Base-by-base conservation (phyloP, 2,113 vertebrate species). In the Monarcha castaneiventris region DNA sequence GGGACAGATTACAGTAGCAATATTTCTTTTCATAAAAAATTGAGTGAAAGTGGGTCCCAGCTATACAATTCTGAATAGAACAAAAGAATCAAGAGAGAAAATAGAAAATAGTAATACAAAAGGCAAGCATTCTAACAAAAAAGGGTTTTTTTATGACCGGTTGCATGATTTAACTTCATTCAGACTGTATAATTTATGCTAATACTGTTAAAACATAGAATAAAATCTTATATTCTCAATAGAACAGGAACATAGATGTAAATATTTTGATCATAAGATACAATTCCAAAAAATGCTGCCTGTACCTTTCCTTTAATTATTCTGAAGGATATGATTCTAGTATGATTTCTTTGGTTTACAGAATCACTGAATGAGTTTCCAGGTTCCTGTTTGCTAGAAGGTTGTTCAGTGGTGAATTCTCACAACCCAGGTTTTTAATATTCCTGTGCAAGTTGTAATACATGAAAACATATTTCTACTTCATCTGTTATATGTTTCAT, bases 11-110 rank as follows among this genome's bases (percentile, higher is more conserved):
- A 94, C 14, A 88, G 58, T 73, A 76, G 33, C 37, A 84, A 58
- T 93, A 77, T 86, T 82, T 80, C 52, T 95, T 96, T 82, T 77
- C 54, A 89, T 87, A 87, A 93, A 62, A 96, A 92, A 71, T 41
- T 39, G 35, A 69, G 23, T 46, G 64, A 78, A 96, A 90, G 5
- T 41, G 17, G 33, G 22, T 89, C 11, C 16, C 44, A 85, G 41
- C 12, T 84, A 59, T 17, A 63, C 3, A 78, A 16, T 78, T 77
- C 71, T 80, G 84, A 92, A 68, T 7, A 84, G 55, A 89, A 75
- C 4, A 29, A 79, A 93, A 79, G 4, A 76, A 79, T 54, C 21
- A 62, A 58, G 62, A 33, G 3, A 64, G 13, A 66, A 87, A 92
- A 52, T 10, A 52, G 16, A 92, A 73, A 71, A 87, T 5, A 51